Evolutionary conservation across 2,888 invertebrate species (phyloP), one percentile per base, ranked within the genome.

Genomic region (Cenopis cana): DNA sequence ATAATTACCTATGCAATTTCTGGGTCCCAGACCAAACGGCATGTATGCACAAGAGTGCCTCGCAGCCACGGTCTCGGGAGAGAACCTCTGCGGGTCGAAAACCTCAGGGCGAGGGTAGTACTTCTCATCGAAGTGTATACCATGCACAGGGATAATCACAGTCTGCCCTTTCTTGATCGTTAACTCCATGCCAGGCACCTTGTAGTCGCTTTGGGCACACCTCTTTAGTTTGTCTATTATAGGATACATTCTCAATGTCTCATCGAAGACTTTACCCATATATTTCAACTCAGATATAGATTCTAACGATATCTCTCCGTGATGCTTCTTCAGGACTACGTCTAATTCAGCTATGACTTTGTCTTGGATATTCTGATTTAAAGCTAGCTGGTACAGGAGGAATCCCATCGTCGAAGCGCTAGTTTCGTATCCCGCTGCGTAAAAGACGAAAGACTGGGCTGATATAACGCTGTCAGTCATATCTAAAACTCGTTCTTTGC

Each of bases 171-270:
- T 70, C 18, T 73, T 67, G 9, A 75, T 33, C 2, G 17, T 49
- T 2, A 74, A 0, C 4, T 73, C 55, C 9, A 60, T 74, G 9
- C 60, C 74, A n/a, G 75, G 75, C 12, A 75, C 11, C 12, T 60
- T 56, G 49, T 75, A 75, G n/a, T 69, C 67, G 0, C 12, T 18
- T 10, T 41, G 10, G 0, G 64, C 57, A 17, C 46, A n/a, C n/a
- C 74, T 57, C 36, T 65, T 64, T 1, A 72, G 18, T 11, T 41
- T 46, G 1, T 68, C 72, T 12, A 18, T 57, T 10, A 92, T 86
- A 1, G 94, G 91, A 78, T 89, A 91, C 74, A 89, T 86, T 29
- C 94, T 80, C 29, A 93, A 76, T 0, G 89, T 86, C 77, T 94
- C 94, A 62, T 82, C 80, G 12, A 90, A 82, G 14, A 87, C 87